Conservation (phyloP, 2,888 invertebrate species). For the Ophion ellenae region DNA sequence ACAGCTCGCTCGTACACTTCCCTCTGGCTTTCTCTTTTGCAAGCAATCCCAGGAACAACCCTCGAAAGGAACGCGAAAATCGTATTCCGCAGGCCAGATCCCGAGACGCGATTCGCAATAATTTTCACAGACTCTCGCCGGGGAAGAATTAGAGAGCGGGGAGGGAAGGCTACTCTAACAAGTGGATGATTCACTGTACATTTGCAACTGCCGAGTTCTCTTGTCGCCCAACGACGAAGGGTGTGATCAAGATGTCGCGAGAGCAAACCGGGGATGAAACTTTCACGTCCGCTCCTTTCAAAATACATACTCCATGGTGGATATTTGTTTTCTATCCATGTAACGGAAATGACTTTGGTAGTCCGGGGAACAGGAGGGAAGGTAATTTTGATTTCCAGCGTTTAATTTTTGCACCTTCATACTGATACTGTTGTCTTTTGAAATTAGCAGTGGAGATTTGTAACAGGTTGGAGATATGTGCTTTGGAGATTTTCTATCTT, state of each 20-base stretch:
- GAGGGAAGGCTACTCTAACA: slow-evolving; percentile 80
- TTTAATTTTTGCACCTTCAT: no score
- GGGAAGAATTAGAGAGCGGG: slow-evolving; percentile 52
- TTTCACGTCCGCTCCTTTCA: slow-evolving; percentile 49
- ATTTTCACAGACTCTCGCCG: slow-evolving; percentile 52
- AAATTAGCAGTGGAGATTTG: background rate
- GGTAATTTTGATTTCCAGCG: no score
- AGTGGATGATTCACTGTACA: slow-evolving; percentile 83
- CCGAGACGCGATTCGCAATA: slow-evolving; percentile 68
- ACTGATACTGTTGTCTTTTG: no score
- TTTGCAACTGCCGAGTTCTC: slow-evolving; percentile 73
- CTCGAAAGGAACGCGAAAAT: slow-evolving; percentile 42
- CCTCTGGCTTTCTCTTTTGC: slow-evolving; percentile 20
- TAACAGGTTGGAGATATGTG: background rate
- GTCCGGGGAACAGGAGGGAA: no score
- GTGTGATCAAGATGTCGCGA: slow-evolving; percentile 11
- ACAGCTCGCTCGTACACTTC: slow-evolving; percentile 27
- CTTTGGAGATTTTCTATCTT: no score
- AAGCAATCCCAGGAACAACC: slow-evolving; percentile 40
- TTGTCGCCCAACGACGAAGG: slow-evolving; percentile 19
- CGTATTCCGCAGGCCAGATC: slow-evolving; percentile 28
- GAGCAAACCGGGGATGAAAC: slow-evolving; percentile 44
- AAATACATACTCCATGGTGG: background rate
- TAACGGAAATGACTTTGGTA: no score
- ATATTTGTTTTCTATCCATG: background rate